phyloP scores from a whole-genome alignment of 2,113 vertebrate species.

The Astatotilapia flaviijosephi region DNA sequence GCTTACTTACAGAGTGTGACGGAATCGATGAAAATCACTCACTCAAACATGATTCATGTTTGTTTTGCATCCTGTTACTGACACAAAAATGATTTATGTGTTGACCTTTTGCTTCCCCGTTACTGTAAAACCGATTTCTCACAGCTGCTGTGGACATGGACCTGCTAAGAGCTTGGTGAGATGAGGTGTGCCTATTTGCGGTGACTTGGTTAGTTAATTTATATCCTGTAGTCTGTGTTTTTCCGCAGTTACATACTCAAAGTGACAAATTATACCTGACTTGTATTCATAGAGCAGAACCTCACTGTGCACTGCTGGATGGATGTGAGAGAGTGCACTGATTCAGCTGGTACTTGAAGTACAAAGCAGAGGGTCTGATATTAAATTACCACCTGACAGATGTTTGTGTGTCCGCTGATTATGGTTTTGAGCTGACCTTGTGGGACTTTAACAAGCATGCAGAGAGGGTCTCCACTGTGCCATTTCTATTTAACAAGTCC shows the following conservation, averaged over 20 bases:
- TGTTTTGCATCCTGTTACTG: background rate
- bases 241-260: background rate
- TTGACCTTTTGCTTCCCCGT: background rate
- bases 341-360: background rate
- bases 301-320: background rate
- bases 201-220: background rate
- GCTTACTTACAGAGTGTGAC: background rate
- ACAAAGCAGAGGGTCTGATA: background rate
- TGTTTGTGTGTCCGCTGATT: conserved; percentile 12
- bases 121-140: background rate
- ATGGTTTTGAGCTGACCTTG: background rate
- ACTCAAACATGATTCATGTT: background rate
- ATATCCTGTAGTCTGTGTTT: background rate
- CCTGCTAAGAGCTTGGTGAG: background rate
- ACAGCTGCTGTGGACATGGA: background rate
- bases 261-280: background rate
- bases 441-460: background rate
- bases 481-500: background rate
- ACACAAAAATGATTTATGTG: background rate
- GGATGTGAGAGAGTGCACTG: background rate
- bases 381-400: conserved; percentile 15
- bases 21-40: background rate
- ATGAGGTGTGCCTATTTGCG: background rate
- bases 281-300: background rate
- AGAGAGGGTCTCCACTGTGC: background rate